Conservation (phyloP, 2,113 vertebrate genomes). For the Xiphorhynchus elegans region DNA sequence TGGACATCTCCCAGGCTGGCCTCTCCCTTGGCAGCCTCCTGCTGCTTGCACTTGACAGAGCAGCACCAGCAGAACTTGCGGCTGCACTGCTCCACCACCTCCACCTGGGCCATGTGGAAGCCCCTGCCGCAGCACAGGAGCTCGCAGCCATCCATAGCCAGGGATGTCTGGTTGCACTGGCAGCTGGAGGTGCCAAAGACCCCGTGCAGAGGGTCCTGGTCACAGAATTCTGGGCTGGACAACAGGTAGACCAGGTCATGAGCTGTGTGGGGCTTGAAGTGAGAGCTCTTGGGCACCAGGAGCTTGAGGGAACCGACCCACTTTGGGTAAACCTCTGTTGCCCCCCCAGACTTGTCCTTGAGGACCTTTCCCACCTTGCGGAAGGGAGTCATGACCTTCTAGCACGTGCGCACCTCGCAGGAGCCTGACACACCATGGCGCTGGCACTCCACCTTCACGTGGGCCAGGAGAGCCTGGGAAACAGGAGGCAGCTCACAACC, state of each 20-base stretch:
- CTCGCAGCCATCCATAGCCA: conserved; percentile 76
- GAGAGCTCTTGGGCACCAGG: conserved; percentile 77
- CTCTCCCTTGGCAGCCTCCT: neutral
- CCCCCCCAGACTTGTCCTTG: conserved; percentile 79
- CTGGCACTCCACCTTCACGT: conserved; percentile 81
- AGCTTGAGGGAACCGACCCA: conserved; percentile 43
- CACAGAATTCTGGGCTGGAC: conserved; percentile 79
- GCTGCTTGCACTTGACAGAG: conserved; percentile 76
- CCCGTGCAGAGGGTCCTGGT: conserved; percentile 58
- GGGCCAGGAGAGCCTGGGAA: conserved; percentile 78
- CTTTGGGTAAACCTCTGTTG: conserved; percentile 68
- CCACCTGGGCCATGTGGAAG: conserved; percentile 69
- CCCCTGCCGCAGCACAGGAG: conserved; percentile 78
- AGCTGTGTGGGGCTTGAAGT: conserved; percentile 76
- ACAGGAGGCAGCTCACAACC: neutral
- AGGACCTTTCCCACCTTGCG: conserved; percentile 70
- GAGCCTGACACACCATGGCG: conserved; percentile 79
- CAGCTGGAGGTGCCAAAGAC: conserved; percentile 73
- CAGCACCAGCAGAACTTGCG: conserved; percentile 83
- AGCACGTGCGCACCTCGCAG: conserved; percentile 77
- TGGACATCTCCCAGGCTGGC: neutral
- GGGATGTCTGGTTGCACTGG: conserved; percentile 72
- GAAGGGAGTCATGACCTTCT: conserved; percentile 83
- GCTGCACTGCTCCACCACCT: conserved; percentile 78
- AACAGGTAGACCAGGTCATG: conserved; percentile 76